Evolutionary conservation across 1,140 invertebrate genomes (phyloP).

Genomic region (Psilanteris sp.): DNA sequence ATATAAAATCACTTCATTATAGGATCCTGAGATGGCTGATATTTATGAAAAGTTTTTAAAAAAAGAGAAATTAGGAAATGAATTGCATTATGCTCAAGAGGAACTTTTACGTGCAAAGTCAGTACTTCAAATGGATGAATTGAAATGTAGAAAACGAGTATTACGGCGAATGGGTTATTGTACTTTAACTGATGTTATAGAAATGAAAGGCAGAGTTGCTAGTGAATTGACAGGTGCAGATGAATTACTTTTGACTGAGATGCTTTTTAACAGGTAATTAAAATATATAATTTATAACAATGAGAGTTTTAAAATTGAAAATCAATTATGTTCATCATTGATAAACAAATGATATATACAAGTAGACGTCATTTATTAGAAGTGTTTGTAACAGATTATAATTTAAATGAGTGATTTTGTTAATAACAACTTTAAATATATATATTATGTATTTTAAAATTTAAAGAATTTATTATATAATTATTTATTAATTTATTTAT

Average conservation of each 20-base stretch:
- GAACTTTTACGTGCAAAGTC: constrained; percentile 95
- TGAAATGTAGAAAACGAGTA: constrained; percentile 97
- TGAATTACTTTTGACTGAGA: constrained; percentile 98
- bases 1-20: constrained; percentile 1
- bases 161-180: constrained; percentile 95
- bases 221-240: constrained; percentile 98
- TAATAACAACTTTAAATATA: too few species aligned
- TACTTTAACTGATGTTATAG: constrained; percentile 96
- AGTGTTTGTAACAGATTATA: too few species aligned
- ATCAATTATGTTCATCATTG: too few species aligned
- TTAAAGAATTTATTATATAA: too few species aligned
- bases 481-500: too few species aligned
- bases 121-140: constrained; percentile 96
- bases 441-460: too few species aligned
- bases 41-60: constrained; percentile 87
- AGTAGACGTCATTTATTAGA: too few species aligned
- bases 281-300: too few species aligned
- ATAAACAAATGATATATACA: too few species aligned
- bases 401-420: too few species aligned
- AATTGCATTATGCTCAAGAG: constrained; percentile 84
- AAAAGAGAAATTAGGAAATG: constrained; percentile 84
- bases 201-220: constrained; percentile 98
- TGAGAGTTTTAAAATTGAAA: too few species aligned
- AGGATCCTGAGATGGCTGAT: constrained; percentile 85
- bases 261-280: constrained; percentile 99